Conservation (phyloP, 2,113 vertebrate genomes). For the Pelvicachromis taeniatus region DNA sequence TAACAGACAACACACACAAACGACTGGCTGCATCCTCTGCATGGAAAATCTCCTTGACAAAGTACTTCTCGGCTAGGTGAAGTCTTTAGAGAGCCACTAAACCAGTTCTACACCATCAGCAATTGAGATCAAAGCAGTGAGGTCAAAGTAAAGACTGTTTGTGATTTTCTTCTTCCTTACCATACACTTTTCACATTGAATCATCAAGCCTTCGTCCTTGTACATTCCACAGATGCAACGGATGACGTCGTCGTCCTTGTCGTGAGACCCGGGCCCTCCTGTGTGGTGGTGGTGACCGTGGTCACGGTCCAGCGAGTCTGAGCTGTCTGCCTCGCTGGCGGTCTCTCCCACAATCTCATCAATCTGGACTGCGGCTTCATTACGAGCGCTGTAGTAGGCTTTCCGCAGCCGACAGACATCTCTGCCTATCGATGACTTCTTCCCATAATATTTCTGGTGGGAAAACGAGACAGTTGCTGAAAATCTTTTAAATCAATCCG, state of each 20-base stretch:
- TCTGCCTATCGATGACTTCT: conserved; percentile 87
- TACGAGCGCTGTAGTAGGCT: conserved; percentile 90
- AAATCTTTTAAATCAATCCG: not conserved
- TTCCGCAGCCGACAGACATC: conserved; percentile 93
- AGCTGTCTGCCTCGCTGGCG: conserved; percentile 95
- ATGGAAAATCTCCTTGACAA: conserved; percentile 4
- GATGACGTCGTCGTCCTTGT: conserved; percentile 90
- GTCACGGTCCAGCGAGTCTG: conserved; percentile 81
- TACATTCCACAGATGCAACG: conserved; percentile 98
- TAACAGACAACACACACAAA: not conserved
- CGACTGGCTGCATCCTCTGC: not conserved
- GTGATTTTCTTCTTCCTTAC: conserved; percentile 65
- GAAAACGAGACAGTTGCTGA: not conserved
- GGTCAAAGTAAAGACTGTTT: not conserved
- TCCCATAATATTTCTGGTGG: conserved; percentile 91
- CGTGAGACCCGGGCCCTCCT: conserved; percentile 74
- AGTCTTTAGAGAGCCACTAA: not conserved
- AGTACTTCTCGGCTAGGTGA: not conserved
- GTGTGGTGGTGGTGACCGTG: conserved; percentile 61
- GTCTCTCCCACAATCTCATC: conserved; percentile 98
- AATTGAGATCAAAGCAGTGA: not conserved
- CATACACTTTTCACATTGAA: conserved; percentile 99
- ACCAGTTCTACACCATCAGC: not conserved
- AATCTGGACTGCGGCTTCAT: conserved; percentile 91
- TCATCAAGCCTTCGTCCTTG: conserved; percentile 98